Conservation (phyloP, 2,888 invertebrate genomes). For the Megalurothrips usitatus region DNA sequence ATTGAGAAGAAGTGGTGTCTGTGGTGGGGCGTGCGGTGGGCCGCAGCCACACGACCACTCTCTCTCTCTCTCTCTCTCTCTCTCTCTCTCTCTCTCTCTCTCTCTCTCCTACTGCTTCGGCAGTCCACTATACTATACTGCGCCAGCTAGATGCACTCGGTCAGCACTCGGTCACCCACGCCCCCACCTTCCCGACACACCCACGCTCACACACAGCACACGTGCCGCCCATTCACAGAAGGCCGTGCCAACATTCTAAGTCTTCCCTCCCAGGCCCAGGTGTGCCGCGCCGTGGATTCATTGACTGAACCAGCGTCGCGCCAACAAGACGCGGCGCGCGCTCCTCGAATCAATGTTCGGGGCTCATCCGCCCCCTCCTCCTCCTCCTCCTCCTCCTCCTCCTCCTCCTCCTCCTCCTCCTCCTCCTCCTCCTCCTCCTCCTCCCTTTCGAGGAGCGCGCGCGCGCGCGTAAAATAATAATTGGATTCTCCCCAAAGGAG, state of each 20-base stretch:
- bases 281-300: too few species aligned
- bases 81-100: neutral
- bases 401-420: too few species aligned
- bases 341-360: too few species aligned
- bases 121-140: too few species aligned
- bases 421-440: too few species aligned
- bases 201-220: neutral
- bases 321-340: too few species aligned
- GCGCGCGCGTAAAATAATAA: too few species aligned
- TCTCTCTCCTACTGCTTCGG: neutral
- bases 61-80: conserved; percentile 1
- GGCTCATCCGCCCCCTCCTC: neutral
- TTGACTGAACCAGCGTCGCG: too few species aligned
- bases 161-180: too few species aligned
- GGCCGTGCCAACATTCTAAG: neutral
- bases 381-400: neutral
- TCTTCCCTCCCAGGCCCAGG: neutral
- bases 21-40: neutral
- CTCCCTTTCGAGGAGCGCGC: too few species aligned
- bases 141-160: too few species aligned
- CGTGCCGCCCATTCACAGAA: neutral
- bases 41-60: neutral
- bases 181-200: neutral
- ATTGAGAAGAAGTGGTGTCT: neutral
- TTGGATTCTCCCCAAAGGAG: too few species aligned